Percentiles rank a stretch among this genome's conserved stretches.
Conservation (phyloP, 2,888 invertebrate species). For the Protophormia terraenovae region DNA sequence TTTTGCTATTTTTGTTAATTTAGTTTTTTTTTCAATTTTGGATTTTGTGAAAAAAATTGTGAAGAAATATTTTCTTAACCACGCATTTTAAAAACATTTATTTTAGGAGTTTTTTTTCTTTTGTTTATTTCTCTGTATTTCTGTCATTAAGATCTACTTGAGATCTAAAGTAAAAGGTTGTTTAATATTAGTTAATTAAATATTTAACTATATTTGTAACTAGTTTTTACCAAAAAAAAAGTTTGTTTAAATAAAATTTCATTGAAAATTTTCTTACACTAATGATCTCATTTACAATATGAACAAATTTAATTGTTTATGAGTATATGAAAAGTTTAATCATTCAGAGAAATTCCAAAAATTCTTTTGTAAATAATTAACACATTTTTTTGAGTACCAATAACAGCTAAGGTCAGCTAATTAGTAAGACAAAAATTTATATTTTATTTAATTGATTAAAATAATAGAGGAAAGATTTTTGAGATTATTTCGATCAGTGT, state of each 20-base stretch:
- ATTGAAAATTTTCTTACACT: background rate
- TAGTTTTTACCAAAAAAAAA: slow-evolving; percentile 35
- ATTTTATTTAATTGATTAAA: background rate
- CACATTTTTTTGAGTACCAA: background rate
- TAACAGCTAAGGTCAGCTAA: background rate
- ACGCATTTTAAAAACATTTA: slow-evolving; percentile 6
- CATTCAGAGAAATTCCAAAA: background rate
- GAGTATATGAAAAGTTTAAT: background rate
- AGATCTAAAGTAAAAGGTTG: slow-evolving; percentile 3
- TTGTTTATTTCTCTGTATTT: background rate
- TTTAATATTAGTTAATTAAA: slow-evolving; percentile 6
- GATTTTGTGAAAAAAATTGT: background rate
- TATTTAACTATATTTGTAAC: slow-evolving; percentile 51
- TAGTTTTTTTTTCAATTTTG: background rate
- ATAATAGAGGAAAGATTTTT: too few relatives aligned
- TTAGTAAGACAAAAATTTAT: background rate
- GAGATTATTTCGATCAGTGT: too few relatives aligned
- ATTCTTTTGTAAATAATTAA: background rate
- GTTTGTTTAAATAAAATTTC: background rate
- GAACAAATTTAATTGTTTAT: too few relatives aligned
- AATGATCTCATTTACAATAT: background rate
- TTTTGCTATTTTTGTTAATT: slow-evolving; percentile 75
- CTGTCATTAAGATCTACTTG: background rate
- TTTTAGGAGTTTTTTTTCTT: background rate
- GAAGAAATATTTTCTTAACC: slow-evolving; percentile 1